Evolutionary conservation across 2,888 invertebrate genomes (phyloP), one percentile per base, ranked within the genome.

Genomic region (Pasiphila rectangulata): DNA sequence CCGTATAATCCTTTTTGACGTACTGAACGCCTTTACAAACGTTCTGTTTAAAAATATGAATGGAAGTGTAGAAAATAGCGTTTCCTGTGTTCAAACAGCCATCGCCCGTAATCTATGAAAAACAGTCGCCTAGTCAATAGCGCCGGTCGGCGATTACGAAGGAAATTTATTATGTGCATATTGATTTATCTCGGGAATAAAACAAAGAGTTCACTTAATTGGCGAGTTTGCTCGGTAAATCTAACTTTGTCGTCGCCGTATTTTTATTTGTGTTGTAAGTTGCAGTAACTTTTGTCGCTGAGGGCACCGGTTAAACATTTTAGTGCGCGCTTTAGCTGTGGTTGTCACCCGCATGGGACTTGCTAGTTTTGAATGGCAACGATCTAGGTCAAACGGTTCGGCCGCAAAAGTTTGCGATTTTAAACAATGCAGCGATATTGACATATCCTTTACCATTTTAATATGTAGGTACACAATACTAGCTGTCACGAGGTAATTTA

Each of bases 221-320:
- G 71, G 49, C 59, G 53, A 61, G 62, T 66, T 68, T 62, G 61
- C 57, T 62, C 55, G 51, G 62, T 61, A 64, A 64, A 59, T 57
- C 54, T 47, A 64, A 68, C 64, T 66, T 62, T 45, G 58, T 56
- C 62, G 60, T 59, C 61, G 57, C 54, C 59, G 54, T 46, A 51
- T 57, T 63, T 63, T 60, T 69, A 64, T 72, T 72, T 72, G 65
- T 63, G 63, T 67, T 69, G 55, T 43, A 44, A 56, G 55, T 49
- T 46, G 43, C 42, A 49, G 59, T 54, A 67, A 68, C 64, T 69
- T 69, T 69, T 62, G 53, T 50, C 56, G 41, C 54, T 38, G 52
- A 49, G 56, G 57, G 51, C 50, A 55, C 49, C 27, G 43, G 35
- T 39, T 38, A 48, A 46, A 44, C 46, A 32, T 45, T 43, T 51